Conservation (phyloP, 2,888 invertebrate species). For the Maniola hyperantus region DNA sequence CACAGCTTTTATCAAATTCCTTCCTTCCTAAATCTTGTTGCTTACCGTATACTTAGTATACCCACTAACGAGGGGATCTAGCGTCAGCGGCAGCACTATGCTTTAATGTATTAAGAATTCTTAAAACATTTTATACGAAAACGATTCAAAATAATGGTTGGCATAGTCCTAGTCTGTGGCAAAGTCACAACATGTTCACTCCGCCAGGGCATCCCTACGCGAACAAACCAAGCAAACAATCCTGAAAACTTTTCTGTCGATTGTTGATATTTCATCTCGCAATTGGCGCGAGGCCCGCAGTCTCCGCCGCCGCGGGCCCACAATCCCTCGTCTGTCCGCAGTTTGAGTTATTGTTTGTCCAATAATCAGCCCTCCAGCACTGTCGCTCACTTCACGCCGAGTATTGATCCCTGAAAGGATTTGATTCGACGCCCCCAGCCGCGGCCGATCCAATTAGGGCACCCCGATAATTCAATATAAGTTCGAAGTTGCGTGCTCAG, state of each 20-base stretch:
- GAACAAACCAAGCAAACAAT: too few species aligned
- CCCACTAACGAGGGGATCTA: too few species aligned
- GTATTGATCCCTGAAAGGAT: conserved; percentile 3
- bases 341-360: conserved; percentile 4
- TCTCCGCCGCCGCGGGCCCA: not conserved
- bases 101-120: too few species aligned
- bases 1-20: too few species aligned
- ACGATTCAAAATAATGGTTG: too few species aligned
- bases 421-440: not conserved
- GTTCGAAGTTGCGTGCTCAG: not conserved
- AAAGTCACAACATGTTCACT: too few species aligned
- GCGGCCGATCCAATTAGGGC: not conserved
- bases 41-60: too few species aligned
- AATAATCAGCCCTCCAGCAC: not conserved
- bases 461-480: conserved; percentile 1
- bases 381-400: not conserved
- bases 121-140: too few species aligned
- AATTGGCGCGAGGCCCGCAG: not conserved
- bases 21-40: too few species aligned
- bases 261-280: not conserved
- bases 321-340: not conserved
- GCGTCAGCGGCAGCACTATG: too few species aligned
- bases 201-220: too few species aligned
- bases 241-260: not conserved
- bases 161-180: too few species aligned